Conservation (phyloP, 92 coral and sea anemone genomes). For the Palythoa heliodiscus region DNA sequence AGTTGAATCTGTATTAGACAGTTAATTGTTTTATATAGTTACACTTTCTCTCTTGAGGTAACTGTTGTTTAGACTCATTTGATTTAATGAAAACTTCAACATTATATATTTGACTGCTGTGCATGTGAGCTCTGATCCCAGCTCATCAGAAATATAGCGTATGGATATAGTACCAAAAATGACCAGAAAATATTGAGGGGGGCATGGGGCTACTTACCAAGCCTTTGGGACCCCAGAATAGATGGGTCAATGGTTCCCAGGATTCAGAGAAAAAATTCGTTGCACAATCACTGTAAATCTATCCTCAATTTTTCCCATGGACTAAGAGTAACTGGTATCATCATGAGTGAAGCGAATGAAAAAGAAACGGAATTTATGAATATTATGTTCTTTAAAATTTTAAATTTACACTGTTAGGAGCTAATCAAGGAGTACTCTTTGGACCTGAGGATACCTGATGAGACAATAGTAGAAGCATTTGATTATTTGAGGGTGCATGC, state of each 20-base stretch:
- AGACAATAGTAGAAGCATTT: constrained; percentile 61
- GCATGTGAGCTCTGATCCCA: neutral
- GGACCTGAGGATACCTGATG: constrained; percentile 50
- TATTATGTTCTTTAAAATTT: neutral
- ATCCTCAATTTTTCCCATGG: too few relatives aligned
- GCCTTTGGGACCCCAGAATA: too few relatives aligned
- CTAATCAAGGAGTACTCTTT: constrained; percentile 64
- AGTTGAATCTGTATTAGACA: constrained; percentile 13
- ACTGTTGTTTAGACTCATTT: constrained; percentile 3
- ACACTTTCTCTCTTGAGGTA: constrained; percentile 19
- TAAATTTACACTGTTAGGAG: constrained; percentile 55
- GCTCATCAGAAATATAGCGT: neutral
- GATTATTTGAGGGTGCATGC: constrained; percentile 83
- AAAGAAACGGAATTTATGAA: too few relatives aligned
- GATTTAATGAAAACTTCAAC: constrained; percentile 15
- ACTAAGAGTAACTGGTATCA: too few relatives aligned
- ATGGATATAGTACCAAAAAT: too few relatives aligned
- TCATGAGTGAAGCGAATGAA: too few relatives aligned
- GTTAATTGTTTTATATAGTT: constrained; percentile 17
- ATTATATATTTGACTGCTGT: neutral
- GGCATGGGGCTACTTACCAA: too few relatives aligned
- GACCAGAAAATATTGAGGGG: neutral
- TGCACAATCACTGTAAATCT: too few relatives aligned
- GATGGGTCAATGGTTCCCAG: too few relatives aligned
- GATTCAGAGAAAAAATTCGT: too few relatives aligned